A percentile compares a stretch with the other conserved stretches of the same genome.
Conservation (phyloP, 1,140 invertebrate genomes). For the Megathymus violae region DNA sequence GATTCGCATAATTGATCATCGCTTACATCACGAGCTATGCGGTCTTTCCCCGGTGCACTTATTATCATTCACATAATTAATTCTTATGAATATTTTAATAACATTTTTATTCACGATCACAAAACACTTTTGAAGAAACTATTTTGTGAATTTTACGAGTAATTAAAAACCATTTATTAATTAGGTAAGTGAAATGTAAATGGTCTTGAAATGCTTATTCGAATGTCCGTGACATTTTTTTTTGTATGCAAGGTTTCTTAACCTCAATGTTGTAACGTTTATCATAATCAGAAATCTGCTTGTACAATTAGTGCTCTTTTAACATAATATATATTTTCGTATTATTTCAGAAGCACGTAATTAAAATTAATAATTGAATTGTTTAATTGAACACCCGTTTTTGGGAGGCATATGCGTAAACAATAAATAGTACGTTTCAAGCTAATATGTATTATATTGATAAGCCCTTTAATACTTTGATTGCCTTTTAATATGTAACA, state of each 20-base stretch:
- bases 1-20: constrained; percentile 57
- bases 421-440: too few species aligned
- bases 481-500: too few species aligned
- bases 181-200: constrained; percentile 24
- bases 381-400: too few species aligned
- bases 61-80: constrained; percentile 8
- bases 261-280: constrained; percentile 3
- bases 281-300: neutral
- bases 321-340: neutral
- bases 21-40: constrained; percentile 63
- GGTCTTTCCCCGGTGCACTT: constrained; percentile 18
- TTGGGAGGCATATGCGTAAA: too few species aligned
- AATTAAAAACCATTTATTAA: constrained; percentile 1
- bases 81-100: neutral
- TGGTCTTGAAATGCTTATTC: constrained; percentile 3
- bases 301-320: neutral
- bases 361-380: too few species aligned
- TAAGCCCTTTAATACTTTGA: too few species aligned
- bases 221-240: constrained; percentile 20
- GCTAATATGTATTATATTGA: too few species aligned
- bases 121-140: neutral
- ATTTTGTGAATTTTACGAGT: neutral
- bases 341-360: constrained; percentile 5
- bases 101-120: neutral
- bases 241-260: constrained; percentile 16